A percentile compares a stretch with the other conserved stretches of the same genome.
These are phyloP conservation scores for Diarsia rubi DNA, from an alignment of 2,888 invertebrate genomes.

Conservation along the genomic window DNA sequence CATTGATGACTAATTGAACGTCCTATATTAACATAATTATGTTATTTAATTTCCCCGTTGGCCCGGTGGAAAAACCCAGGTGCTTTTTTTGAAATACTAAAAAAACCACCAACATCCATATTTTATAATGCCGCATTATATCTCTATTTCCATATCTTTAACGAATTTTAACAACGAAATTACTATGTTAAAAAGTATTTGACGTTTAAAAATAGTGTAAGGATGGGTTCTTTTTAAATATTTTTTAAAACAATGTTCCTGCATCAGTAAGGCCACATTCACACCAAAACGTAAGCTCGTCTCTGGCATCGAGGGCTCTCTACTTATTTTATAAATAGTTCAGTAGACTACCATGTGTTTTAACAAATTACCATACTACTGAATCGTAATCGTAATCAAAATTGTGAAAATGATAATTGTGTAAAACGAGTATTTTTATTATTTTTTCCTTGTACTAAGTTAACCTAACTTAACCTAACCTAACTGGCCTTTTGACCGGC, in stretches of 20 bases:
- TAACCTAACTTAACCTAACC: too few species aligned
- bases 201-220: neutral
- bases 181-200: too few species aligned
- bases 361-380: neutral
- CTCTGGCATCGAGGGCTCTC: neutral
- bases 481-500: too few species aligned
- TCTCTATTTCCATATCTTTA: neutral
- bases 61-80: too few species aligned
- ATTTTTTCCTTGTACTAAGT: neutral
- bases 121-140: neutral
- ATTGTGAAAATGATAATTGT: too few species aligned
- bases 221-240: neutral
- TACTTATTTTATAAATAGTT: neutral
- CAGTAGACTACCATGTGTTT: neutral
- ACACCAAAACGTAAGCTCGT: neutral
- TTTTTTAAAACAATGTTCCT: neutral
- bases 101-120: too few species aligned
- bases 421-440: too few species aligned
- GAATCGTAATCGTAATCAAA: neutral
- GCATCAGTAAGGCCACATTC: neutral
- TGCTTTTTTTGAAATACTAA: neutral
- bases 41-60: too few species aligned
- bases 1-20: neutral
- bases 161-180: too few species aligned
- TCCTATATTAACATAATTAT: neutral